Evolutionary conservation across 2,888 invertebrate species (phyloP).

Genomic region (Drepanosiphum platanoidis): DNA sequence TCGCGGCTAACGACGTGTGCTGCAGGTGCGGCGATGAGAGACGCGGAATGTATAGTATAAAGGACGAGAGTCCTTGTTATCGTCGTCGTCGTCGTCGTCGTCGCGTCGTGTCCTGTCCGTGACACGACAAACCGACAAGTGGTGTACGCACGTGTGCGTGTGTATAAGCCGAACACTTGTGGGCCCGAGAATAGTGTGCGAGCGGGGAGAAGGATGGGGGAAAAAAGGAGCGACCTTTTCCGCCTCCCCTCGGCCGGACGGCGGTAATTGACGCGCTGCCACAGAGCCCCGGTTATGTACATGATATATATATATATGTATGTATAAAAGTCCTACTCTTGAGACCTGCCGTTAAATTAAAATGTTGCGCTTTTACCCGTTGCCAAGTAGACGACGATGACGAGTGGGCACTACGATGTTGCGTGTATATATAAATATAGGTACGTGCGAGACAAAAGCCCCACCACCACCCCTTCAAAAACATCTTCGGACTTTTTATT

Average conservation of each 20-base stretch:
- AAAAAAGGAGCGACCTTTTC: not conserved
- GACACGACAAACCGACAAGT: not conserved
- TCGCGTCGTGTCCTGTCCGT: not conserved
- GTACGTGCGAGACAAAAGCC: not conserved
- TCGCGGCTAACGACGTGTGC: not conserved
- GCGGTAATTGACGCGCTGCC: constrained; percentile 9
- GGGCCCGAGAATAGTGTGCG: not conserved
- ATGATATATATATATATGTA: not conserved
- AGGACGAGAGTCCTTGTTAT: not conserved
- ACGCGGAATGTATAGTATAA: not conserved
- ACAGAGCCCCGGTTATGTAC: not conserved
- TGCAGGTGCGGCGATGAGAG: too few relatives aligned
- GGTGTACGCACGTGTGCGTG: not conserved
- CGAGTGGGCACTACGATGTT: constrained; percentile 7
- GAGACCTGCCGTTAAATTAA: constrained; percentile 26
- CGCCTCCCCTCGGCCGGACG: not conserved
- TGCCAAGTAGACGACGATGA: not conserved
- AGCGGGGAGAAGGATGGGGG: not conserved
- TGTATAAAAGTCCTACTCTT: not conserved
- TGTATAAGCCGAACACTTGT: constrained; percentile 13
- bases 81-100: not conserved
- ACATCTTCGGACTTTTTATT: not conserved
- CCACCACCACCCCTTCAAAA: not conserved
- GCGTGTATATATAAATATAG: too few relatives aligned
- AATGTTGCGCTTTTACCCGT: constrained; percentile 22